A percentile compares a stretch with the other conserved stretches of the same genome.
phyloP scores from a whole-genome alignment of 1,140 invertebrate species.

The Cyphomyrmex costatus region DNA sequence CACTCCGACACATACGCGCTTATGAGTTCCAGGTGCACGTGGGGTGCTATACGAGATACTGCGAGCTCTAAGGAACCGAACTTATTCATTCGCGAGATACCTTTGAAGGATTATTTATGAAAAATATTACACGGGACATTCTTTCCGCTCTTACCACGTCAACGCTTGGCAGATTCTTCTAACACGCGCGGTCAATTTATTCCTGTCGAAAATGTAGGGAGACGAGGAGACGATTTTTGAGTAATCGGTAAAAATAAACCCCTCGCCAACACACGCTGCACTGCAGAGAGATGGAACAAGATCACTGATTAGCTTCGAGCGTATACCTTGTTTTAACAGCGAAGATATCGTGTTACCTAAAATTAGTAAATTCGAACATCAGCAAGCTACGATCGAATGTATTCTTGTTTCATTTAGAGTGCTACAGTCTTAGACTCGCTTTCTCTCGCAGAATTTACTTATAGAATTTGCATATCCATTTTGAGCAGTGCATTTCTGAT shows the following conservation, averaged over 20 bases:
- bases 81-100: constrained; percentile 25
- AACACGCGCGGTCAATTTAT: not conserved
- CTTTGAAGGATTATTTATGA: constrained; percentile 43
- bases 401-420: not conserved
- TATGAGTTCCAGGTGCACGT: constrained; percentile 36
- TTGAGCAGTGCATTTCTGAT: constrained; percentile 2
- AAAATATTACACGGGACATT: too few relatives aligned
- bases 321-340: not conserved
- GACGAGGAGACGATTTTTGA: not conserved
- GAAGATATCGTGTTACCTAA: not conserved
- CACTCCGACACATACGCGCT: constrained; percentile 44
- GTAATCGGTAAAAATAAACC: not conserved
- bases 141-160: not conserved
- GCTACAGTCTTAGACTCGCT: not conserved
- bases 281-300: not conserved
- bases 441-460: not conserved
- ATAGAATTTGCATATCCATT: constrained; percentile 33
- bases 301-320: not conserved
- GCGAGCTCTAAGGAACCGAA: not conserved
- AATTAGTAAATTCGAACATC: not conserved
- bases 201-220: not conserved
- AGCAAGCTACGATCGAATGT: not conserved
- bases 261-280: not conserved
- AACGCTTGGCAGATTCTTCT: not conserved
- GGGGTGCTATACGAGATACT: constrained; percentile 1